Evolutionary conservation across 2,797 vertebrate genomes (phyloP).

Genomic region (Neosilurus hyrtlii): DNA sequence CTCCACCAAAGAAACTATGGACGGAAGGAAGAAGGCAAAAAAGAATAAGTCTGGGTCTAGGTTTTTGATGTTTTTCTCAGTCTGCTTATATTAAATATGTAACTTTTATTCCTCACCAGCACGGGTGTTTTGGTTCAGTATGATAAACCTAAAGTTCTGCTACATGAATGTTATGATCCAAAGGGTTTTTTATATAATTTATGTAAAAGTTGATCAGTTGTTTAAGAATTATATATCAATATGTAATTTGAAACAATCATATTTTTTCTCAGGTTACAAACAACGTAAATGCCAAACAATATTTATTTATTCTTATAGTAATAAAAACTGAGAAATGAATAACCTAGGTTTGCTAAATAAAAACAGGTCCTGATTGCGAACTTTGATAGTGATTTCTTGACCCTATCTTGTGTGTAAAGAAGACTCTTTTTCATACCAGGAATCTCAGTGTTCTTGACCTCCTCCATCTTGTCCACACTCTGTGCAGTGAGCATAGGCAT

Average conservation of each 20-base stretch:
- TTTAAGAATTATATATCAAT: neutral
- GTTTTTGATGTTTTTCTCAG: neutral
- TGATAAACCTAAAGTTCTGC: neutral
- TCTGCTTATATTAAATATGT: neutral
- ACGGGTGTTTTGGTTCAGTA: neutral
- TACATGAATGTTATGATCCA: neutral
- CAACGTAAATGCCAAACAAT: neutral
- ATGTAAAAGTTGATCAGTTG: neutral
- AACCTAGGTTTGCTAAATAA: neutral
- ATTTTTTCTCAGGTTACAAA: neutral
- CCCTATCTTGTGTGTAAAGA: neutral
- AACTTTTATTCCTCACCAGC: neutral
- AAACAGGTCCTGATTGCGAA: neutral
- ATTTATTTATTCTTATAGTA: neutral
- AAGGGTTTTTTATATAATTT: neutral
- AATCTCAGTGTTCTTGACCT: neutral
- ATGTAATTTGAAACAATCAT: neutral
- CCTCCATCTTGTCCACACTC: neutral
- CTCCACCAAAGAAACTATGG: conserved; percentile 52
- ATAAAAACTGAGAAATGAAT: neutral
- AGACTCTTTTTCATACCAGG: conserved; percentile 34
- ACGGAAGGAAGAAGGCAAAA: neutral
- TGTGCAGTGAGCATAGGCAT: neutral
- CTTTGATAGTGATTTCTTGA: neutral
- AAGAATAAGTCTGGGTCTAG: neutral